phyloP scores from a whole-genome alignment of 2,888 invertebrate species.

The Alloscopus bannaensis region DNA sequence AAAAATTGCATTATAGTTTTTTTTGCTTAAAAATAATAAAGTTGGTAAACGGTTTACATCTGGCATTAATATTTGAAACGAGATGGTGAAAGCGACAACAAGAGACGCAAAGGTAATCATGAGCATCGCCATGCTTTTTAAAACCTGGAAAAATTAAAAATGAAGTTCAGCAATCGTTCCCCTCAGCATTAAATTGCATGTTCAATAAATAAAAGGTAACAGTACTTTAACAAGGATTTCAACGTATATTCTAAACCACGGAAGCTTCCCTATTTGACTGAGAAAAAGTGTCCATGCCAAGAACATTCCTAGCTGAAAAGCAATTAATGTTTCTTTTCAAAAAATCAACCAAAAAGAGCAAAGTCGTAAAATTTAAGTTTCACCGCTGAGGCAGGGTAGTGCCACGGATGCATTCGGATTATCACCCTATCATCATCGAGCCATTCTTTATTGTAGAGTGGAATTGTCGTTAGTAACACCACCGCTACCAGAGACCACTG shows the following conservation, averaged over 20 bases:
- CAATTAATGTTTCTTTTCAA: background rate
- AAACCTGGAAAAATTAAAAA: background rate
- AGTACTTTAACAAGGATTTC: slow-evolving; percentile 50
- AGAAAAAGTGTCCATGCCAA: slow-evolving; percentile 56
- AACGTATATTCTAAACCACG: slow-evolving; percentile 49
- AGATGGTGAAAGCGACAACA: slow-evolving; percentile 51
- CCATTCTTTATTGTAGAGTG: too few species aligned
- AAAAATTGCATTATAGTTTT: background rate
- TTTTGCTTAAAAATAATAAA: background rate
- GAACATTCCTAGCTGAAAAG: slow-evolving; percentile 53
- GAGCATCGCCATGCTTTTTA: slow-evolving; percentile 42
- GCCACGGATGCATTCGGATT: slow-evolving; percentile 41
- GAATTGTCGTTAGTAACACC: slow-evolving; percentile 17
- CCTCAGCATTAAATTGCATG: background rate
- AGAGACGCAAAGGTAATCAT: slow-evolving; percentile 54
- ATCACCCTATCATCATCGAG: background rate
- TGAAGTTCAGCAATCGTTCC: too few species aligned
- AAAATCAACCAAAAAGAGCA: too few species aligned
- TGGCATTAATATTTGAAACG: slow-evolving; percentile 59
- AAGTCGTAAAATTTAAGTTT: slow-evolving; percentile 1
- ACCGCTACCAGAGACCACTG: slow-evolving; percentile 37
- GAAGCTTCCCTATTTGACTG: slow-evolving; percentile 54
- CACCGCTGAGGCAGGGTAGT: slow-evolving; percentile 58
- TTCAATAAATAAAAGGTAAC: background rate
- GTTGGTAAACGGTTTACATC: slow-evolving; percentile 23